Percentiles rank a stretch among this genome's conserved stretches.
Conservation (phyloP, 2,113 vertebrate species). For the Neoarius graeffei region DNA sequence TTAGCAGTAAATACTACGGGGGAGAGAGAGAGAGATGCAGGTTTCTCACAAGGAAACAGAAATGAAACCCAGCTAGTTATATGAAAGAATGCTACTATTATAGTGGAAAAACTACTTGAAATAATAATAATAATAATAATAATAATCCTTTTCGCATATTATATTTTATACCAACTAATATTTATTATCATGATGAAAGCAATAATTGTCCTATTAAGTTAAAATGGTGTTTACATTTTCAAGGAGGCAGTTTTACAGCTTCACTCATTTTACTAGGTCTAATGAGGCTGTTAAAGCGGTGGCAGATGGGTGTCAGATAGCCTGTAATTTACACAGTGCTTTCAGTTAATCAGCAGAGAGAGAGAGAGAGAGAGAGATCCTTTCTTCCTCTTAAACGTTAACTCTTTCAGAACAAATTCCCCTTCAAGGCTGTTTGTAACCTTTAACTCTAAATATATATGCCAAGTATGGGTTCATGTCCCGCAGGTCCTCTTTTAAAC, state of each 20-base stretch:
- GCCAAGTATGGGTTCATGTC: background rate
- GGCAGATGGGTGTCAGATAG: constrained; percentile 55
- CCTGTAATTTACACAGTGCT: constrained; percentile 50
- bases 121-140: background rate
- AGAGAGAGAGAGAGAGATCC: constrained; percentile 4
- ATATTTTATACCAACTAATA: background rate
- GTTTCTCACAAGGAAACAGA: constrained; percentile 10
- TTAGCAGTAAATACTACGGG: background rate
- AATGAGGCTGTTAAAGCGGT: constrained; percentile 49
- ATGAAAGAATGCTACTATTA: background rate
- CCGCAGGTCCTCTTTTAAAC: background rate
- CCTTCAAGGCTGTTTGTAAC: background rate
- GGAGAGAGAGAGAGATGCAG: background rate
- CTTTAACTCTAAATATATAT: background rate
- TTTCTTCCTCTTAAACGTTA: background rate
- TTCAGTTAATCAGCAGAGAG: constrained; percentile 37
- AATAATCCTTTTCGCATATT: background rate
- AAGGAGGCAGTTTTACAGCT: constrained; percentile 41
- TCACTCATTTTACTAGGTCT: constrained; percentile 39
- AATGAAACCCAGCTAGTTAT: constrained; percentile 20
- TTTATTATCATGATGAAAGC: constrained; percentile 18
- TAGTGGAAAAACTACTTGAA: no score
- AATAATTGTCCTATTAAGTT: constrained; percentile 34
- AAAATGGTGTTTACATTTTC: constrained; percentile 43
- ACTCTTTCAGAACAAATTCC: constrained; percentile 2